Percentiles rank a stretch among this genome's conserved stretches.
These are phyloP conservation scores for Drosophila jambulina DNA, from an alignment of 1,140 invertebrate species.

Conservation along the genomic window DNA sequence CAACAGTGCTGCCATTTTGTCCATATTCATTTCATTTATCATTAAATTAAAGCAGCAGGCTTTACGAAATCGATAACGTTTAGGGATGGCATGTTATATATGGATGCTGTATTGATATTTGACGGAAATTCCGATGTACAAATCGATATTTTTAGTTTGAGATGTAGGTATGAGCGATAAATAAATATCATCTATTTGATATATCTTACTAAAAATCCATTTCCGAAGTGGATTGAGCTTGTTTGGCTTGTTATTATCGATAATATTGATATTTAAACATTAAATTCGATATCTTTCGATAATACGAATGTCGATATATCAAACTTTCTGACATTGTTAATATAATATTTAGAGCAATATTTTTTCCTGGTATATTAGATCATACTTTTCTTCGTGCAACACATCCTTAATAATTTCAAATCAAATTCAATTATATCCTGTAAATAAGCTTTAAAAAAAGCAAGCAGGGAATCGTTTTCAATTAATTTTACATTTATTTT, in stretches of 20 bases:
- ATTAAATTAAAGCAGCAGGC: not conserved
- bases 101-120: not conserved
- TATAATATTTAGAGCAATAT: not conserved
- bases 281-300: not conserved
- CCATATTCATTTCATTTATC: not conserved
- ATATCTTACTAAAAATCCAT: not conserved
- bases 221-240: not conserved
- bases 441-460: not conserved
- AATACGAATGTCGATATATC: not conserved
- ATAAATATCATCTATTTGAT: not conserved
- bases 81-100: not conserved
- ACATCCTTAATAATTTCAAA: not conserved
- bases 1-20: conserved; percentile 3
- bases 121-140: not conserved
- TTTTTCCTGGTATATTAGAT: not conserved
- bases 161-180: not conserved
- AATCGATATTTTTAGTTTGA: not conserved
- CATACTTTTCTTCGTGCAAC: not conserved
- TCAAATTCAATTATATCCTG: not conserved
- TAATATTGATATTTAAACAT: not conserved
- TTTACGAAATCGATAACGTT: not conserved
- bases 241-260: not conserved
- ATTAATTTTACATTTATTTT: not conserved
- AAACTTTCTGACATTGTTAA: fast-evolving
- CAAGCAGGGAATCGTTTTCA: not conserved